phyloP scores from a whole-genome alignment of 92 coral and sea anemone genomes.

The Virgularia gustaviana region DNA sequence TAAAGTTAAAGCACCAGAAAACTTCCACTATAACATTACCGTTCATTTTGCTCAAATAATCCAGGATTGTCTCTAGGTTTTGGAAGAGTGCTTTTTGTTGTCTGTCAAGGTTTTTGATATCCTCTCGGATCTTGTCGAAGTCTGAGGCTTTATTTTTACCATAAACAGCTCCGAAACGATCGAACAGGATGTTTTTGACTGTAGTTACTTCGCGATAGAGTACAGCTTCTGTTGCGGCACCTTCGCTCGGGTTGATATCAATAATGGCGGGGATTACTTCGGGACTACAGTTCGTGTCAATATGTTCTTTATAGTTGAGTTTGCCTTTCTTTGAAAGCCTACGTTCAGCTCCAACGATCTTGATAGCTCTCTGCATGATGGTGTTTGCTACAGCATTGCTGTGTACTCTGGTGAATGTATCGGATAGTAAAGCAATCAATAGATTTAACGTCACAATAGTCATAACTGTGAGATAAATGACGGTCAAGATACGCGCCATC shows the following conservation, averaged over 20 bases:
- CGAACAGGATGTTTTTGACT: constrained; percentile 13
- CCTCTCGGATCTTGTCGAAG: constrained; percentile 11
- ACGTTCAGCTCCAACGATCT: constrained; percentile 21
- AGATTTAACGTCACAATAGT: constrained; percentile 29
- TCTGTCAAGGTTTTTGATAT: neutral
- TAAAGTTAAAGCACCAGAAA: too few relatives aligned
- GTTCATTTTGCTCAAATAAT: neutral
- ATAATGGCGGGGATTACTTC: constrained; percentile 1
- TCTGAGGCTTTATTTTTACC: constrained; percentile 30
- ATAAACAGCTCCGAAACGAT: constrained; percentile 30
- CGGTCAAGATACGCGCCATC: constrained; percentile 34
- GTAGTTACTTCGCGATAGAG: neutral
- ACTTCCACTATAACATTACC: too few relatives aligned
- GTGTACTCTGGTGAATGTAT: constrained; percentile 26
- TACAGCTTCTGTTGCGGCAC: constrained; percentile 18
- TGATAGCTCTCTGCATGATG: constrained; percentile 35
- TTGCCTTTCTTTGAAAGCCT: constrained; percentile 13
- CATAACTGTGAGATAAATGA: constrained; percentile 17
- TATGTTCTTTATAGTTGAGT: constrained; percentile 5
- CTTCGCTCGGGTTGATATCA: constrained; percentile 52
- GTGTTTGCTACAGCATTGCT: constrained; percentile 29
- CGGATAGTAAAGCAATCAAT: constrained; percentile 27
- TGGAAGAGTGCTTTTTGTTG: neutral
- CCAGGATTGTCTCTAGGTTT: constrained; percentile 4
- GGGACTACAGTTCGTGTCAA: constrained; percentile 27